Evolutionary conservation across 2,888 invertebrate species (phyloP), one percentile per base, ranked within the genome.

Genomic region (Agrochola lota): DNA sequence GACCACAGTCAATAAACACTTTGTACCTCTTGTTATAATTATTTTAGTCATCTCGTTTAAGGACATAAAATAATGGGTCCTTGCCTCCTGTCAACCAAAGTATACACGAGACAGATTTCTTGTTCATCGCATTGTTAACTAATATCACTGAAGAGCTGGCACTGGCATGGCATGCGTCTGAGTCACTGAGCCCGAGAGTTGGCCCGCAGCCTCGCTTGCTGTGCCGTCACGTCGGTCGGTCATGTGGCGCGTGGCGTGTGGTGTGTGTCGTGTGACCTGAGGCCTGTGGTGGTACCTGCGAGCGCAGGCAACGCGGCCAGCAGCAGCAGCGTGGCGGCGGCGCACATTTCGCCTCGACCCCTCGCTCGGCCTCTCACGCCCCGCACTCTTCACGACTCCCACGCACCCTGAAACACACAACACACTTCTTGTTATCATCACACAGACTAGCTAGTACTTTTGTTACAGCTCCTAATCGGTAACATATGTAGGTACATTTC

Each of bases 301-400:
- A 95, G 92, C 12, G 92, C 90, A 52, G 95, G 93, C 88, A 95
- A 88, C 84, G 91, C 92, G 15, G 91, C 92, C 80, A 94, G 85
- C 88, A 95, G 87, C 89, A 94, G 87, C 87, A 94, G 85, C 67
- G 91, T 89, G 79, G 89, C 90, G 79, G 89, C 90, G 80, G 85
- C 87, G 35, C 87, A 83, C 92, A 91, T 90, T 46, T 40, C 75
- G 64, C 55, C 15, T 17, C 35, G 17, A 30, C 9, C 26, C 15
- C 5, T 40, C 74, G 62, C 49, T 9, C 17, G n/a, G 8, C 43
- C 9, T 17, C 9, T 23, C 20, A 4, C 46, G 2, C 46, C 1
- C 2, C 43, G 20, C 35, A 1, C 30, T 20, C 3, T 30, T 35
- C 63, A 8, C 52, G 26, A 3, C 26, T 20, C 35, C 35, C 43